Evolutionary conservation across 2,888 invertebrate species (phyloP), one percentile per base, ranked within the genome.

Genomic region (Scaptomyza reducta): DNA sequence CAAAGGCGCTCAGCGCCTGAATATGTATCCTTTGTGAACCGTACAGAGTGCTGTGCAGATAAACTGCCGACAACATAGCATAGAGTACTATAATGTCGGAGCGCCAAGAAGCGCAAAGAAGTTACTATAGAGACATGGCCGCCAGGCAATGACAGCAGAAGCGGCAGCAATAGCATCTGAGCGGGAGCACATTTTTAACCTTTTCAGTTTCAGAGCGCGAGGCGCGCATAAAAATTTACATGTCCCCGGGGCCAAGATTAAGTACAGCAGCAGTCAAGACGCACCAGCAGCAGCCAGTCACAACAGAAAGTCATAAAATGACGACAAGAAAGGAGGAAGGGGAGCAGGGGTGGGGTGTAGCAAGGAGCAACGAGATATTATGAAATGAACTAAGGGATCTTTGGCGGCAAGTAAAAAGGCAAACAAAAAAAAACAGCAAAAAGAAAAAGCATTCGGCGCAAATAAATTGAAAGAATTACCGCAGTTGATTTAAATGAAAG

Each of bases 201-300:
- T 85, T 85, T 80, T 80, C 80, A 76, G 77, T 55, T 69, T 11
- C 11, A 40, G 11, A 64, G 59, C 66, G 62, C 42, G 58, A 55
- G 45, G 69, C 65, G 76, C 77, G 88, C 88, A 84, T 82, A 87
- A 87, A 88, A 88, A 89, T 89, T 85, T 89, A 89, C 90, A 88
- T 88, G 89, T 88, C 89, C 90, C 89, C 70, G 82, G 90, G 89
- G 89, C 78, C 74, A 87, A 90, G 90, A 89, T 89, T 90, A 89
- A 89, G 84, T 80, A 89, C 86, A 81, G 77, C 64, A 67, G 76
- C 67, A 74, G 71, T 51, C 69, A 85, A 81, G 76, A 83, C 70
- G 83, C 50, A 38, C 35, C 80, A 80, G 70, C 65, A 68, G 42
- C 22, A 22, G 22, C 22, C 40, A 60, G 60, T 38, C 31, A 55